These are phyloP conservation scores for Helogale parvula DNA, from an alignment of 2,113 vertebrate species.

Conservation along the genomic window DNA sequence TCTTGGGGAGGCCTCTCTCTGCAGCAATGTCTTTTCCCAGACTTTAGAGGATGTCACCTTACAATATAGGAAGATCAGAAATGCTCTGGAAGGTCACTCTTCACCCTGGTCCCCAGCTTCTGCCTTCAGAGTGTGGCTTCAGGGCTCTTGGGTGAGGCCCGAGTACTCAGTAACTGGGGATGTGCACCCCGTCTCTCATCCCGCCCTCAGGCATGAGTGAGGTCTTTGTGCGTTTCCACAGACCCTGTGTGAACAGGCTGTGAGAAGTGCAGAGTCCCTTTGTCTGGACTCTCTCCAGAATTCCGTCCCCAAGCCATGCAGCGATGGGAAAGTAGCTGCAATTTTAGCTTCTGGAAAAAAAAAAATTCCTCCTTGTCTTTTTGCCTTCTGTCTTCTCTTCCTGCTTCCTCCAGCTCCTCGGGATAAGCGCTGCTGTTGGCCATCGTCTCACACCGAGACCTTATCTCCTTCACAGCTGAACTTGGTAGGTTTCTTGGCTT, in stretches of 20 bases:
- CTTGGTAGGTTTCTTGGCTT: background rate
- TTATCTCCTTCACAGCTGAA: background rate
- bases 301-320: background rate
- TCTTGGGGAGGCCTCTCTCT: background rate
- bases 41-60: background rate
- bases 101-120: background rate
- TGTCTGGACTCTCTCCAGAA: background rate
- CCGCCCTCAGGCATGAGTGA: background rate
- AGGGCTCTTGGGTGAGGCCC: accelerated
- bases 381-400: background rate
- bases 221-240: background rate
- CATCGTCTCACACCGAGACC: background rate
- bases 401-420: background rate
- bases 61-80: background rate
- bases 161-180: background rate
- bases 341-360: background rate
- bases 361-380: too few relatives aligned
- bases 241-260: background rate
- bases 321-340: background rate
- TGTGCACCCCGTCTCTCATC: too few relatives aligned
- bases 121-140: background rate
- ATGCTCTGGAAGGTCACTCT: background rate
- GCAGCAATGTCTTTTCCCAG: background rate
- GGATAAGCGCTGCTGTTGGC: background rate
- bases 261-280: background rate